A percentile compares a stretch with the other conserved stretches of the same genome.
Evolutionary conservation across 2,113 vertebrate species (phyloP).

Genomic region (Spermophilus dauricus): DNA sequence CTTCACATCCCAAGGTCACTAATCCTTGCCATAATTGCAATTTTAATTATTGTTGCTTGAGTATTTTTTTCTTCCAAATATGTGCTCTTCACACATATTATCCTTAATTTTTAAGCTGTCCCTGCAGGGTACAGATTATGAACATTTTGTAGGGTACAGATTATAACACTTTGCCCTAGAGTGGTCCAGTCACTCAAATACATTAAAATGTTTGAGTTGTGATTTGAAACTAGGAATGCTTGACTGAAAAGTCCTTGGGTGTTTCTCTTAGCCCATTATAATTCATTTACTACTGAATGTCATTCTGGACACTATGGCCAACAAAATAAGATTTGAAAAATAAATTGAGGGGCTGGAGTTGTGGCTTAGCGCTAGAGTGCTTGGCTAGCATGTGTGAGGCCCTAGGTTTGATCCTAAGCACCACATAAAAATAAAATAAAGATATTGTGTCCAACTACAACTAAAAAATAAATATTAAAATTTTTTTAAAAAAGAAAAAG

Average conservation of each 20-base stretch:
- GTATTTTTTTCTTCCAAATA: not conserved
- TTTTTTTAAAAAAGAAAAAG: not conserved
- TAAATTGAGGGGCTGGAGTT: not conserved
- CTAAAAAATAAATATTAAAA: too few relatives aligned
- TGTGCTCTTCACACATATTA: not conserved
- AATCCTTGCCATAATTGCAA: not conserved
- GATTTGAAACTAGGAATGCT: not conserved
- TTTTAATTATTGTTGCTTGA: not conserved
- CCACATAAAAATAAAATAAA: too few relatives aligned
- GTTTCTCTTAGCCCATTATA: not conserved
- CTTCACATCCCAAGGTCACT: too few relatives aligned
- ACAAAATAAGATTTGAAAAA: not conserved
- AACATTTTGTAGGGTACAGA: not conserved
- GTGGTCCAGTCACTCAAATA: not conserved
- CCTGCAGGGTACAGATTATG: not conserved
- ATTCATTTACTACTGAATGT: not conserved
- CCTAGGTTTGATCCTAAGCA: too few relatives aligned
- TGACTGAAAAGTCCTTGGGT: not conserved
- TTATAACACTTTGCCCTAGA: not conserved
- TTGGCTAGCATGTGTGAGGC: too few relatives aligned
- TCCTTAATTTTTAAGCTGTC: slow-evolving; percentile 9
- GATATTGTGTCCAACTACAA: too few relatives aligned
- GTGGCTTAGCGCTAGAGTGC: too few relatives aligned
- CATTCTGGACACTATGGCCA: not conserved
- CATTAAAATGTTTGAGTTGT: not conserved